phyloP scores from a whole-genome alignment of 2,888 invertebrate species.

The Lampropteryx suffumata region DNA sequence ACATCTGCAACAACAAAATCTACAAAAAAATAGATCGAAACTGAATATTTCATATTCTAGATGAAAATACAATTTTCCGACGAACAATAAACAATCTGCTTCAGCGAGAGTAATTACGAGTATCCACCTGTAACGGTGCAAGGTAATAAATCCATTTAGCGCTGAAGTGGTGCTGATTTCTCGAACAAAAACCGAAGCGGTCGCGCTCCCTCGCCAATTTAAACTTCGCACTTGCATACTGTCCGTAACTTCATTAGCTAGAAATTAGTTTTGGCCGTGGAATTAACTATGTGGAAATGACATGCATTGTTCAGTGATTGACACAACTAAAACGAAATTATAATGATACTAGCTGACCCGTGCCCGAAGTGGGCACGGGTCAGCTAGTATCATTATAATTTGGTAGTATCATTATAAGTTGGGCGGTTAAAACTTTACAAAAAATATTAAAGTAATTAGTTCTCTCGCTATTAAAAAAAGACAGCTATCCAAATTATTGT shows the following conservation, averaged over 20 bases:
- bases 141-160: slow-evolving; percentile 75
- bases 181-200: slow-evolving; percentile 65
- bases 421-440: too few species aligned
- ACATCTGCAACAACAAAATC: slow-evolving; percentile 11
- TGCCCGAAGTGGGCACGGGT: too few species aligned
- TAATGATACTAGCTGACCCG: too few species aligned
- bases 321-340: too few species aligned
- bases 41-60: slow-evolving; percentile 31
- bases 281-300: slow-evolving; percentile 17
- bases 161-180: slow-evolving; percentile 71
- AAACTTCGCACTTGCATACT: slow-evolving; percentile 66
- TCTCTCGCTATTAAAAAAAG: too few species aligned
- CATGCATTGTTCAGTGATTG: not conserved
- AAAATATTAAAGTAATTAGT: too few species aligned
- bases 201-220: slow-evolving; percentile 63
- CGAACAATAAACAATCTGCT: slow-evolving; percentile 66
- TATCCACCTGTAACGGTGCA: slow-evolving; percentile 65
- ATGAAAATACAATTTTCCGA: slow-evolving; percentile 54
- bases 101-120: slow-evolving; percentile 72
- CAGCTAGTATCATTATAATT: too few species aligned
- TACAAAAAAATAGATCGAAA: slow-evolving; percentile 16
- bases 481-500: too few species aligned
- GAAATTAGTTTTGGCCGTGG: slow-evolving; percentile 49
- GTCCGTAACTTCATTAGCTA: slow-evolving; percentile 62
- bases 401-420: too few species aligned